phyloP scores from a whole-genome alignment of 2,888 invertebrate genomes.

The Galeopsomyia nigrocyanea region DNA sequence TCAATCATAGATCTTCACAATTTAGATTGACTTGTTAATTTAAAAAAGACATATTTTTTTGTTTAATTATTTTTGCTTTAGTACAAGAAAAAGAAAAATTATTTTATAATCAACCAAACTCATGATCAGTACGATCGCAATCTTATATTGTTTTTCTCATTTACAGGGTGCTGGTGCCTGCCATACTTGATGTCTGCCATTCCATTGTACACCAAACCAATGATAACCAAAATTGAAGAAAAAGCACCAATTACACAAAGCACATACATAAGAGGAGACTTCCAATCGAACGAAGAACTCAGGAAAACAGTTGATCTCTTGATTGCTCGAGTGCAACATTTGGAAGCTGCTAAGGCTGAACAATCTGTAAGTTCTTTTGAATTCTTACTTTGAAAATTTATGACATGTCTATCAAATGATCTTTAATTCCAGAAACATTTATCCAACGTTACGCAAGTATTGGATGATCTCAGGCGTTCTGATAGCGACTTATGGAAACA shows the following conservation, averaged over 20 bases:
- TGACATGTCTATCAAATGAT: conserved; percentile 1
- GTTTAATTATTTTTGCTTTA: background rate
- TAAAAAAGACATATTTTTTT: background rate
- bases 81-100: conserved; percentile 12
- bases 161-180: conserved; percentile 56
- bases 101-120: conserved; percentile 21
- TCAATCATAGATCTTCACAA: too few species aligned
- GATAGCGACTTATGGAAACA: conserved; percentile 51
- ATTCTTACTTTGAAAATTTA: background rate
- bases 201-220: conserved; percentile 29
- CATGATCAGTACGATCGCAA: background rate
- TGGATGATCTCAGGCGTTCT: conserved; percentile 50
- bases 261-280: conserved; percentile 1
- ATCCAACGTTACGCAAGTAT: conserved; percentile 50
- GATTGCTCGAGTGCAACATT: conserved; percentile 53
- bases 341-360: conserved; percentile 53
- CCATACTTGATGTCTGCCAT: conserved; percentile 48
- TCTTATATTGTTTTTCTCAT: conserved; percentile 48
- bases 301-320: conserved; percentile 53
- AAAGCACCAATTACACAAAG: conserved; percentile 31
- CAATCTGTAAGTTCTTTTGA: conserved; percentile 46
- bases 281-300: conserved; percentile 38
- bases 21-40: background rate
- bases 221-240: conserved; percentile 20
- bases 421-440: conserved; percentile 52